phyloP scores from a whole-genome alignment of 64 coral and sea anemone species.

The Hydrozoanthus tunicans region DNA sequence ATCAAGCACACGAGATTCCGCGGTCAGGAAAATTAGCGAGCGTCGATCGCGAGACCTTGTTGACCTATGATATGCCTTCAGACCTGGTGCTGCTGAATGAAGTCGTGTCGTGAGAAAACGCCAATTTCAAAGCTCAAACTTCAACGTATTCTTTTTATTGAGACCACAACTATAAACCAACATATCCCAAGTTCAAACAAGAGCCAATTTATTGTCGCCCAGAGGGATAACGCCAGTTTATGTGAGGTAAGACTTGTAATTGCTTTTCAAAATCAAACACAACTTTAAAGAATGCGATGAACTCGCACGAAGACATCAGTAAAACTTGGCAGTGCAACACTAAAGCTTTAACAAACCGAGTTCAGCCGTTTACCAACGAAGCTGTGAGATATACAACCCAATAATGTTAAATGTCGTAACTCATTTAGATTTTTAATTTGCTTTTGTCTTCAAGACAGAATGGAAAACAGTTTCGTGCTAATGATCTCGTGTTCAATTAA shows the following conservation, averaged over 20 bases:
- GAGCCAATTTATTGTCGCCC: not conserved
- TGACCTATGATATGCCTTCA: not conserved
- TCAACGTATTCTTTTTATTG: not conserved
- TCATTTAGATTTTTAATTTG: constrained; percentile 40
- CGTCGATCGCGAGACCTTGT: not conserved
- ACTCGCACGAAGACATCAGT: not conserved
- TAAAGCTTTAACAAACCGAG: not conserved
- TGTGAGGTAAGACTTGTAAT: constrained; percentile 27
- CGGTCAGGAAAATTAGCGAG: not conserved
- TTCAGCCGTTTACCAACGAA: not conserved
- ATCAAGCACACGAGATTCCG: constrained; percentile 19
- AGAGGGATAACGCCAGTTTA: not conserved
- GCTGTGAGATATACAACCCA: constrained; percentile 2
- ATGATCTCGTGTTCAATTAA: not conserved
- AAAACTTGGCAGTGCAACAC: not conserved
- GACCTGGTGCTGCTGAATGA: not conserved
- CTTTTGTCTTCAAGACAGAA: constrained; percentile 44
- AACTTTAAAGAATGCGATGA: not conserved
- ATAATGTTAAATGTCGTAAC: not conserved
- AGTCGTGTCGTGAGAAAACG: not conserved
- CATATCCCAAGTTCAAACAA: not conserved
- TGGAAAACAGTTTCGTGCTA: not conserved
- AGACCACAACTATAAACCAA: not conserved
- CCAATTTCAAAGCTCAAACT: not conserved
- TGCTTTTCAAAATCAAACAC: not conserved